These are phyloP conservation scores for Alfaro cultratus DNA, from an alignment of 2,797 vertebrate genomes.

Conservation along the genomic window DNA sequence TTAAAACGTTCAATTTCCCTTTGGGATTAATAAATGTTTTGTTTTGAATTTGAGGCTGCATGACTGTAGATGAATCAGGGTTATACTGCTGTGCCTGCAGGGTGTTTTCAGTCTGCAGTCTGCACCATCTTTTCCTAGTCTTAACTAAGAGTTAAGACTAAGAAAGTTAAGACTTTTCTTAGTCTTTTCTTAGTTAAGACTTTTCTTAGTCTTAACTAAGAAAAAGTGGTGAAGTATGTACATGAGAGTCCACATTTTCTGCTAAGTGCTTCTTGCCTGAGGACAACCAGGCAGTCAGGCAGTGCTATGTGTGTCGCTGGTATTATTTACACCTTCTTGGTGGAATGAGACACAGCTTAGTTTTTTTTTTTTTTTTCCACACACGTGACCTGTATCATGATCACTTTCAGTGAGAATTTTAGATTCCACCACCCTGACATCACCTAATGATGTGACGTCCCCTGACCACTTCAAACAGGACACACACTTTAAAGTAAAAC, in stretches of 20 bases:
- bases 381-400: neutral
- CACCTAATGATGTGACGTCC: neutral
- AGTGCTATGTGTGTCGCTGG: neutral
- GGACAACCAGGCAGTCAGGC: neutral
- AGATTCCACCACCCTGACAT: neutral
- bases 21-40: neutral
- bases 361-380: neutral
- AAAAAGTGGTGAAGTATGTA: neutral
- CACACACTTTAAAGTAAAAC: neutral
- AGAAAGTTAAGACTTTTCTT: too few species aligned
- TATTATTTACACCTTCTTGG: neutral
- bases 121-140: neutral
- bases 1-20: neutral
- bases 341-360: neutral
- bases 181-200: too few species aligned
- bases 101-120: neutral
- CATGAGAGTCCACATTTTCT: neutral
- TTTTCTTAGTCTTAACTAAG: neutral
- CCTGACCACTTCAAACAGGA: neutral
- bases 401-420: neutral
- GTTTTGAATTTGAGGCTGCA: neutral
- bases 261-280: neutral
- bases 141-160: neutral
- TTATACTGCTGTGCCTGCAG: neutral
- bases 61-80: neutral